Percentiles rank a stretch among this genome's conserved stretches.
phyloP scores from a whole-genome alignment of 1,140 invertebrate genomes.

The Vanessa atalanta region DNA sequence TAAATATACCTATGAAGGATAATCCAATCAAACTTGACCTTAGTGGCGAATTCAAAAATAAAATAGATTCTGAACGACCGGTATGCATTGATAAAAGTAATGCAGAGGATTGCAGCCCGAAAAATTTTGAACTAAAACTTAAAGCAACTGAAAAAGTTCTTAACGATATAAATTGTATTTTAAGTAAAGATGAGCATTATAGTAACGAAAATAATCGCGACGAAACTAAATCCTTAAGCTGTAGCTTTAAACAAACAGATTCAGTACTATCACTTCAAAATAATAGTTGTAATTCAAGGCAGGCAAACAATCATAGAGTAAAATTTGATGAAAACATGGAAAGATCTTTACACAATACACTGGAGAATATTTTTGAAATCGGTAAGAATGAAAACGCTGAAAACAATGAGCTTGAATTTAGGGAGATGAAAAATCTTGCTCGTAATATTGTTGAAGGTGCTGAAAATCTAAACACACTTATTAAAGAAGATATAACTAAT shows the following conservation, averaged over 20 bases:
- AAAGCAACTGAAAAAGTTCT: conserved; percentile 67
- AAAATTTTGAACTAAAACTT: conserved; percentile 61
- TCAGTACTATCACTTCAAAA: neutral
- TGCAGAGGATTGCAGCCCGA: conserved; percentile 46
- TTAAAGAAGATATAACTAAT: conserved; percentile 74
- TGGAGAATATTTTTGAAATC: conserved; percentile 59
- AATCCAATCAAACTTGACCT: conserved; percentile 57
- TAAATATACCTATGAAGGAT: conserved; percentile 65
- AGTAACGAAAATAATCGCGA: conserved; percentile 3
- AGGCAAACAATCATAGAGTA: conserved; percentile 19
- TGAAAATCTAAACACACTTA: conserved; percentile 70
- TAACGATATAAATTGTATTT: conserved; percentile 58
- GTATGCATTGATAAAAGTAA: conserved; percentile 37
- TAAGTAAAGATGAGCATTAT: conserved; percentile 37
- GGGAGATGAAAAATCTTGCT: conserved; percentile 70
- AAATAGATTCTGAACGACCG: conserved; percentile 39
- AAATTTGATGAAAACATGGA: conserved; percentile 61
- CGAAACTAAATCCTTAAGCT: neutral
- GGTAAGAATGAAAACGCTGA: conserved; percentile 53
- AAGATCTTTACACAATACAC: conserved; percentile 54
- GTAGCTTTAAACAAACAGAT: neutral
- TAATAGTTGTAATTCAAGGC: neutral
- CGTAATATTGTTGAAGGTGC: conserved; percentile 70
- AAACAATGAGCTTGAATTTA: conserved; percentile 66
- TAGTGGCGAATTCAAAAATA: conserved; percentile 32